Evolutionary conservation across 2,113 vertebrate genomes (phyloP).

Genomic region (Tautogolabrus adspersus): DNA sequence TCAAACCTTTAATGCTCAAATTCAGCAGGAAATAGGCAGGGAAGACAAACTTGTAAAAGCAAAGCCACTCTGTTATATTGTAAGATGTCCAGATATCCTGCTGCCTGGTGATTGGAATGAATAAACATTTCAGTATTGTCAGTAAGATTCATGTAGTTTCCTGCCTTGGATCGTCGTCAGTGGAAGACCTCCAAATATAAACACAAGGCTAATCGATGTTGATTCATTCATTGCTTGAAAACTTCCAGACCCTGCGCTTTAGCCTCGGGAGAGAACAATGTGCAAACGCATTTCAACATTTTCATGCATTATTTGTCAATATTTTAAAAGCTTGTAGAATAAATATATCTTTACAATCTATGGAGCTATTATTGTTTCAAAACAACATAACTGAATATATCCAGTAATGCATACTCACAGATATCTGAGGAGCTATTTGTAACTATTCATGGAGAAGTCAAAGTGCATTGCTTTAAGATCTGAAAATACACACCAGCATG

Average conservation of each 20-base stretch:
- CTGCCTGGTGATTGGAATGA: background rate
- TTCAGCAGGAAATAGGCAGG: background rate
- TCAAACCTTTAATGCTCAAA: background rate
- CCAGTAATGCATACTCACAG: no score
- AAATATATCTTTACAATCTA: background rate
- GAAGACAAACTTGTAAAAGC: conserved; percentile 4
- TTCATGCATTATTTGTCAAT: background rate
- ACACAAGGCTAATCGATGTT: conserved; percentile 20
- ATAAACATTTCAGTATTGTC: conserved; percentile 3
- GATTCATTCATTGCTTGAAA: conserved; percentile 33
- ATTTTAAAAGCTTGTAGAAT: background rate
- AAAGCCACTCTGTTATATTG: background rate
- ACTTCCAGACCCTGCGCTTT: conserved; percentile 1
- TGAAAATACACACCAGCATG: no score
- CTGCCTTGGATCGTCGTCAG: conserved; percentile 7
- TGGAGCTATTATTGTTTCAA: no score
- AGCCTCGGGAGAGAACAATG: background rate
- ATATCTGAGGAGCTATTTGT: no score
- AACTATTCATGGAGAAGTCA: no score
- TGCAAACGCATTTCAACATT: background rate
- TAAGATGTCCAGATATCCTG: background rate
- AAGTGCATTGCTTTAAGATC: no score
- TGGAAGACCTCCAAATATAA: conserved; percentile 12
- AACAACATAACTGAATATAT: no score
- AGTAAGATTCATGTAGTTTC: background rate